These are phyloP conservation scores for Sycophila texana DNA, from an alignment of 2,888 invertebrate species.

Conservation along the genomic window DNA sequence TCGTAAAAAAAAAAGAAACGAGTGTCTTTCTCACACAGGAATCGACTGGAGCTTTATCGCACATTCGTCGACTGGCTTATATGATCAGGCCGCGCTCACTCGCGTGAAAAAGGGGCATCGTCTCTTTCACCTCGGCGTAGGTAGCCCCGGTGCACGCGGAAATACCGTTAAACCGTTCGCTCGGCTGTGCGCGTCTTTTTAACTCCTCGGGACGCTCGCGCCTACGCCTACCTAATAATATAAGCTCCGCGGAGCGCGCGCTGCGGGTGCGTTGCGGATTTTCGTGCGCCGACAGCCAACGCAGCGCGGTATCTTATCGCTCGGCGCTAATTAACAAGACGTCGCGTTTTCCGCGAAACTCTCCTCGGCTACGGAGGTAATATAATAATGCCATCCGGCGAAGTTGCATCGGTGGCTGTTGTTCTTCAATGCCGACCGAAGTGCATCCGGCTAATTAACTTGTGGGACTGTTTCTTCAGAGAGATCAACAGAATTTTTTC, in stretches of 20 bases:
- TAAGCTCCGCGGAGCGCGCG: background rate
- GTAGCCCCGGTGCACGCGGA: background rate
- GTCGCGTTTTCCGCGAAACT: slow-evolving; percentile 19
- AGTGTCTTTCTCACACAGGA: slow-evolving; percentile 1
- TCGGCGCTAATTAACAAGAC: slow-evolving; percentile 32
- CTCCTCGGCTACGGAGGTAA: slow-evolving; percentile 7
- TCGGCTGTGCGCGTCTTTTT: background rate
- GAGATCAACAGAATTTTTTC: no score
- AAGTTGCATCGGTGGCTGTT: background rate
- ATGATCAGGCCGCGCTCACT: background rate
- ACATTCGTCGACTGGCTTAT: slow-evolving; percentile 28
- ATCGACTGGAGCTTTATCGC: slow-evolving; percentile 21
- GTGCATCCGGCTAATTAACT: no score
- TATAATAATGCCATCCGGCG: slow-evolving; percentile 19
- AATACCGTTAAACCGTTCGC: slow-evolving; percentile 40
- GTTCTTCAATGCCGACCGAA: background rate
- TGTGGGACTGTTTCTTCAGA: no score
- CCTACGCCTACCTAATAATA: no score
- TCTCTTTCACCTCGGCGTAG: slow-evolving; percentile 18
- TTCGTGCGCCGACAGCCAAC: background rate
- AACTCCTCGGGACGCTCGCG: background rate
- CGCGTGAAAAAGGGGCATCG: slow-evolving; percentile 26
- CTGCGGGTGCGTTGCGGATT: slow-evolving; percentile 1
- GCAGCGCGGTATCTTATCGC: slow-evolving; percentile 9
- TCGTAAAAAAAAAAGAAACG: slow-evolving; percentile 21